These are phyloP conservation scores for Eupithecia centaureata DNA, from an alignment of 2,888 invertebrate species.

Conservation along the genomic window DNA sequence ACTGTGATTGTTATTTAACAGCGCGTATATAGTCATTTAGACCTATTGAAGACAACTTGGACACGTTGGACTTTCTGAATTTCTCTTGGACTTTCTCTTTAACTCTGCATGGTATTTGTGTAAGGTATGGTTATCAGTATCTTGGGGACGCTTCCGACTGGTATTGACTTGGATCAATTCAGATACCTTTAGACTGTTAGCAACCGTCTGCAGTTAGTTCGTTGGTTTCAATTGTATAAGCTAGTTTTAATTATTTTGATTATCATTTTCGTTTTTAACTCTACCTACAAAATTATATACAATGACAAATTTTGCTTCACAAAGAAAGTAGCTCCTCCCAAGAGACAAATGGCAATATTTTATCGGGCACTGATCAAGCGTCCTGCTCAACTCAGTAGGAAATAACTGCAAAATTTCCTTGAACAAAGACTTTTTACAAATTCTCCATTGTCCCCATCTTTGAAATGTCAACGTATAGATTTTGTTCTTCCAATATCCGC, in stretches of 20 bases:
- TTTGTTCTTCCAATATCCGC: constrained; percentile 29
- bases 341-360: constrained; percentile 33
- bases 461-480: constrained; percentile 28
- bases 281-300: background rate
- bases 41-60: background rate
- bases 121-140: no score
- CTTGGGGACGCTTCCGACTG: no score
- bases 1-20: background rate
- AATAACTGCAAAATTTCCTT: constrained; percentile 16
- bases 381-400: constrained; percentile 16
- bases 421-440: constrained; percentile 23
- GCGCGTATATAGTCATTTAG: background rate
- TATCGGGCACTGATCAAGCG: constrained; percentile 29
- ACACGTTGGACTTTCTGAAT: background rate
- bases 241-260: no score
- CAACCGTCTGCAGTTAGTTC: no score
- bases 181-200: no score
- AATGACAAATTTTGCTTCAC: background rate
- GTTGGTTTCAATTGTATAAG: no score
- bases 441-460: constrained; percentile 22
- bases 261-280: background rate
- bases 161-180: no score
- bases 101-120: no score
- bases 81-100: background rate
- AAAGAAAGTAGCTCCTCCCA: background rate